Conservation (phyloP, 2,888 invertebrate species). For the Calephelis perditalis region DNA sequence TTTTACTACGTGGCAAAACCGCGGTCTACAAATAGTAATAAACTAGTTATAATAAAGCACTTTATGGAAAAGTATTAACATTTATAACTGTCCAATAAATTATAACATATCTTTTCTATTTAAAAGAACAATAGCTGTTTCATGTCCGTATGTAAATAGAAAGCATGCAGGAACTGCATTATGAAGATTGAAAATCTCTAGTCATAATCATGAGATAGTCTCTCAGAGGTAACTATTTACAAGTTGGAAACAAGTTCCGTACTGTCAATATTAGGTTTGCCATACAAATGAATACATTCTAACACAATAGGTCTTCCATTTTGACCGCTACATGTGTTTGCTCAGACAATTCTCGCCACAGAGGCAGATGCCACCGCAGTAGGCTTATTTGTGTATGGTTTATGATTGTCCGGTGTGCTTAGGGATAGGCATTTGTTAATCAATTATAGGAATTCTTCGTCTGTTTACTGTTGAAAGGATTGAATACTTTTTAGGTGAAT, state of each 20-base stretch:
- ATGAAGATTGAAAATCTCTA: conserved; percentile 24
- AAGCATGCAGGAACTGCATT: conserved; percentile 1
- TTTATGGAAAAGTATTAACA: no score
- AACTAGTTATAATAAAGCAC: no score
- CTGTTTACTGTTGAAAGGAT: neutral
- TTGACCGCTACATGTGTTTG: conserved; percentile 68
- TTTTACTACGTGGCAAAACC: no score
- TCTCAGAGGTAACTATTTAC: conserved; percentile 47
- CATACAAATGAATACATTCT: conserved; percentile 77
- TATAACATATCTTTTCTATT: no score
- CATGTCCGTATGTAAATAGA: neutral
- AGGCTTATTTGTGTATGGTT: conserved; percentile 41
- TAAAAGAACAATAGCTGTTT: conserved; percentile 3
- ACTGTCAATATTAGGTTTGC: conserved; percentile 69
- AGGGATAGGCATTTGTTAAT: conserved; percentile 5
- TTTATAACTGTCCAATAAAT: no score
- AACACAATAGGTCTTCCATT: conserved; percentile 72
- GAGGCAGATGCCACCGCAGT: conserved; percentile 60
- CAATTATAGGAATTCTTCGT: conserved; percentile 9
- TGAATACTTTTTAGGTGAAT: no score
- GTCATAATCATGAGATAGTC: conserved; percentile 50
- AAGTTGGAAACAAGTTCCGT: conserved; percentile 62
- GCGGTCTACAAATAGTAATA: no score
- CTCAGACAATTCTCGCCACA: conserved; percentile 64
- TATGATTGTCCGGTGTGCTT: conserved; percentile 36